phyloP scores from a whole-genome alignment of 2,113 vertebrate genomes.

The Saiga tatarica region DNA sequence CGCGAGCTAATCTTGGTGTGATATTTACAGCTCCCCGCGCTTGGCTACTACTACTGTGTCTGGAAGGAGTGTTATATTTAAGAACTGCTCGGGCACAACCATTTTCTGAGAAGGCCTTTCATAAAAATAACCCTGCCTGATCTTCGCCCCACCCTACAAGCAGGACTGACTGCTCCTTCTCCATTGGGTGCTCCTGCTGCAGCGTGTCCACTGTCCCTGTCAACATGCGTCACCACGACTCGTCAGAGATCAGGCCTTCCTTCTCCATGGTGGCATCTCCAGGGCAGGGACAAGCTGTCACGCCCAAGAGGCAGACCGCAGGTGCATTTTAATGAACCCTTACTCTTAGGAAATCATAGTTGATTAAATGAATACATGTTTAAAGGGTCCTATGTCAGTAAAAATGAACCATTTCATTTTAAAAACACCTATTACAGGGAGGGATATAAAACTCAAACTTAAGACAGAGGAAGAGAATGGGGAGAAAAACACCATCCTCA shows the following conservation, averaged over 20 bases:
- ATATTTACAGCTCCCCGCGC: not conserved
- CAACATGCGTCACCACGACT: too few species aligned
- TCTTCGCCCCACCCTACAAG: not conserved
- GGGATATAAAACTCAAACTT: not conserved
- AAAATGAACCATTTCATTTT: not conserved
- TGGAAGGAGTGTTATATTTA: not conserved
- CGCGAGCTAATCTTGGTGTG: not conserved
- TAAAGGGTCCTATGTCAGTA: not conserved
- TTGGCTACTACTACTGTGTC: not conserved
- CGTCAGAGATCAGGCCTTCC: not conserved
- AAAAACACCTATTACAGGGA: not conserved
- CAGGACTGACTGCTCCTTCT: not conserved
- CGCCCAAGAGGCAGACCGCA: fast-evolving
- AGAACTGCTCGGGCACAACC: not conserved
- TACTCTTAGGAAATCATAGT: not conserved
- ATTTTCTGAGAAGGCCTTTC: not conserved
- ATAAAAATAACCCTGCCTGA: conserved; percentile 6
- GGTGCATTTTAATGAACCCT: not conserved
- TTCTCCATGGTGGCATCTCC: not conserved
- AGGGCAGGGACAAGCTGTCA: not conserved
- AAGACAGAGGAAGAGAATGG: not conserved
- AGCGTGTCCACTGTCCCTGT: not conserved
- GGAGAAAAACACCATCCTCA: not conserved
- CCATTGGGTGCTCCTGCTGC: not conserved
- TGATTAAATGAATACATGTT: not conserved